Base-by-base conservation (phyloP, 2,888 invertebrate species). In the Pandemis cinnamomeana region DNA sequence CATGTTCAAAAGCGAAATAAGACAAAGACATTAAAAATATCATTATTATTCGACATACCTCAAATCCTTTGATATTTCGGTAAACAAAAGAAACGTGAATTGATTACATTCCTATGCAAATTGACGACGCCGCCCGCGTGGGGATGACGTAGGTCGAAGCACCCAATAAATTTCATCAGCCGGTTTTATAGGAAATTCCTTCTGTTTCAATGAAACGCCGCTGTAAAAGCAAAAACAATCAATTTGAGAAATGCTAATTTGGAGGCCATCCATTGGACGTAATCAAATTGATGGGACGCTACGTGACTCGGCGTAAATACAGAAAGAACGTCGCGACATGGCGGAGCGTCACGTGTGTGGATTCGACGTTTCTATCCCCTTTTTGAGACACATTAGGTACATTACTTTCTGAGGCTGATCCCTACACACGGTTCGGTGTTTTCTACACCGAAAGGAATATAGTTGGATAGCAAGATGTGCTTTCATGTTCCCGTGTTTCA, bases 51-150 rank as follows among this genome's bases (percentile, higher is more conserved):
- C 41, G 11, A 53, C 63, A 51, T 74, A 67, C 60, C 73, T 64
- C 67, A 77, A 76, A 71, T 71, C 76, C 62, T 77, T 77, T 77
- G 74, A 75, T 80, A 75, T 76, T 73, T 69, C 48, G 68, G 77
- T 75, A 80, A 82, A 84, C 83, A 84, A 85, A 82, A 84, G 81
- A 82, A 82, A 78, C 77, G 79, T 71, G 77, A 84, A 85, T 86
- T 86, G 83, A 87, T 88, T 85, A 85, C 83, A 85, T 86, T 86
- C 78, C 80, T 79, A 89, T 89, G 87, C 82, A 89, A 89, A 88
- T 89, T 79, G 82, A 75, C 80, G 79, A 79, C 78, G 71, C 72
- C 72, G 72, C 70, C 76, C 71, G 79, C 78, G 80, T 78, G 78
- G 77, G 79, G 78, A 79, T 80, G 83, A 81, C 83, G 81, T 81